Percentiles rank a stretch among this genome's conserved stretches.
Evolutionary conservation across 1,140 invertebrate species (phyloP).

Genomic region (Sarcophaga bullata): DNA sequence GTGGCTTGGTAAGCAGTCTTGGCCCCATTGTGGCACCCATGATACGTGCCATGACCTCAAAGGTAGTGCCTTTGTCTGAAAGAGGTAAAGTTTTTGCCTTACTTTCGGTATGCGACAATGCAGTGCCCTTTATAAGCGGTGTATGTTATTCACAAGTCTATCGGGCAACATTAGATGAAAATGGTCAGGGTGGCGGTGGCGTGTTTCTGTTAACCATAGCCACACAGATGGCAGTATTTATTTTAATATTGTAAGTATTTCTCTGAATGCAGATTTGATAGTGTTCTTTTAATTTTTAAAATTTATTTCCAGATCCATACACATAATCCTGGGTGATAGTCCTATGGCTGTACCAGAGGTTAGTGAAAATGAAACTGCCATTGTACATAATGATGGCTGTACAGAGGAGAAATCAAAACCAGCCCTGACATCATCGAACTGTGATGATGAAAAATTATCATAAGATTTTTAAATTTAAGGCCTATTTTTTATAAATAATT

Average conservation of each 20-base stretch:
- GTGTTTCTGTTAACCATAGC: slow-evolving; percentile 77
- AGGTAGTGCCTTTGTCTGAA: slow-evolving; percentile 74
- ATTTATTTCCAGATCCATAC: slow-evolving; percentile 54
- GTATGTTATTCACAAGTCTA: slow-evolving; percentile 78
- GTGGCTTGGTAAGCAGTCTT: slow-evolving; percentile 73
- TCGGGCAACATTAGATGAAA: slow-evolving; percentile 70
- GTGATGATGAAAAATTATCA: too few species aligned
- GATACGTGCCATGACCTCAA: slow-evolving; percentile 79
- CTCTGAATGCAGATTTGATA: not conserved
- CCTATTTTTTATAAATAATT: too few species aligned
- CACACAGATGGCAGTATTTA: slow-evolving; percentile 74
- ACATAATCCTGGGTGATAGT: slow-evolving; percentile 55
- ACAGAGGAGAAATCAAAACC: too few species aligned
- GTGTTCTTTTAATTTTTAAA: not conserved
- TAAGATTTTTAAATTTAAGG: too few species aligned
- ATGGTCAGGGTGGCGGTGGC: slow-evolving; percentile 67
- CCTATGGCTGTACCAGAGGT: slow-evolving; percentile 56
- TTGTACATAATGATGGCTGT: slow-evolving; percentile 4
- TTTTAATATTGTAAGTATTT: slow-evolving; percentile 72
- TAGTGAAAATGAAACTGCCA: slow-evolving; percentile 52
- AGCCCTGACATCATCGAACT: too few species aligned
- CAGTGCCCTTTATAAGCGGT: slow-evolving; percentile 76
- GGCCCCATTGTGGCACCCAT: slow-evolving; percentile 80
- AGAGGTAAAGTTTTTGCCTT: slow-evolving; percentile 81
- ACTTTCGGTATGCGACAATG: slow-evolving; percentile 80